Base-by-base conservation (phyloP, 2,113 vertebrate species). In the Prionailurus viverrinus region DNA sequence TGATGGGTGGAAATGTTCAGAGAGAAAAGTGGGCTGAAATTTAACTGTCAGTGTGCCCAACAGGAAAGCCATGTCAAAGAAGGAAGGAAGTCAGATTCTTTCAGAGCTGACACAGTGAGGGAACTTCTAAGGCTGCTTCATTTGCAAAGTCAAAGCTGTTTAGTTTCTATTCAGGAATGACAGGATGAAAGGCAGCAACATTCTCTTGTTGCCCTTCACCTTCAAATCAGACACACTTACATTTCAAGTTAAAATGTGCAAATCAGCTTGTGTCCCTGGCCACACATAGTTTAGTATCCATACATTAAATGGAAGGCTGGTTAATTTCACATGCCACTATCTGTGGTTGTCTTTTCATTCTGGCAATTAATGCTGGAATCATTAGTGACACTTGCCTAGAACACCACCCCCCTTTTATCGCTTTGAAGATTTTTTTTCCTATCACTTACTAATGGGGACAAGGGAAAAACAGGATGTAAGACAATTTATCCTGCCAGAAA, bases 181-280 rank as follows among this genome's bases (percentile, higher is more conserved):
- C 12, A 94, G 33, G 65, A 95, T 31, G 39, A 97, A 96, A 89
- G 16, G 10, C 66, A 87, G 31, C 19, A 90, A 79, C 25, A 25
- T 18, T 48, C 31, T 58, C 6, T 41, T 51, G 14, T 36, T 83
- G 31, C 13, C 31, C 31, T 79, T 89, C 69, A 76, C 74, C 63
- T 82, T 66, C 55, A 89, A 93, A 84, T 39, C 39, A 89, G n/a
- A 31, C 7, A 76, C 21, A 93, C 1, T 4, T 29, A 68, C 13
- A 89, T 58, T 97, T 84, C 81, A 97, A 89, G 12, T 36, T 95
- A 55, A 97, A 95, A 97, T 96, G 1, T 73, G 5, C 0, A 13
- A 88, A 79, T 80, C 55, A 0, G 4, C 88, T 91, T 89, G 71
- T 27, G 33, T 41, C 36, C 1, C 2, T 87, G 63, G 10, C 27